Base-by-base conservation (phyloP, 2,888 invertebrate genomes). In the Frankliniella intonsa region DNA sequence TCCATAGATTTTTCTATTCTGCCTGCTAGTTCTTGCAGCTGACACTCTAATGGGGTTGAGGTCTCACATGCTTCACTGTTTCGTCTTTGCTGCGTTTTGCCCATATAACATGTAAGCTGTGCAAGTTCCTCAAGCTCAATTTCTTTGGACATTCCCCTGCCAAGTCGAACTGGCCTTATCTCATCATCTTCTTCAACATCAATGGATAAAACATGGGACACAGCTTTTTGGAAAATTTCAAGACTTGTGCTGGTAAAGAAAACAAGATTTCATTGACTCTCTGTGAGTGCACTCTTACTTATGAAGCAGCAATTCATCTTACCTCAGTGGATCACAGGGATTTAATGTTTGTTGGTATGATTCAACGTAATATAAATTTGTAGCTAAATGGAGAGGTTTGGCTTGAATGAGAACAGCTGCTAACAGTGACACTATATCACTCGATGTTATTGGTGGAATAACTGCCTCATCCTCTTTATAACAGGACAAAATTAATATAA, bases 51-150 rank as follows among this genome's bases (percentile, higher is more conserved):
- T n/a, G 69, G 69, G 11, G 69, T 69, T 11, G 22, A 11, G 11
- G 69, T n/a, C 9, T 5, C 22, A 22, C 25, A 14, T 55, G 55
- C 55, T 14, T 55, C 69, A 69, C 22, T 69, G 11, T 69, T 22
- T 3, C 69, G 7, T 11, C 69, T 22, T 22, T n/a, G n/a, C 11
- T 69, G 69, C 11, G 22, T 22, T 22, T 69, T 69, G 22, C 69
- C 69, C 69, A 69, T 69, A 22, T 69, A 69, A 69, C 69, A 69
- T 69, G 69, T 22, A 22, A 69, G 69, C 11, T 69, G 69, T n/a
- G 69, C 69, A 8, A 69, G 69, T 69, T 69, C 69, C 22, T 69
- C 69, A 3, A 69, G 22, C 22, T 69, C 69, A 9, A 69, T 69
- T 69, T 69, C 69, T 22, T 69, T 69, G 5, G 69, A 69, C 69